Percentiles rank a stretch among this genome's conserved stretches.
phyloP scores from a whole-genome alignment of 2,888 invertebrate genomes.

The Brachyptera risi region DNA sequence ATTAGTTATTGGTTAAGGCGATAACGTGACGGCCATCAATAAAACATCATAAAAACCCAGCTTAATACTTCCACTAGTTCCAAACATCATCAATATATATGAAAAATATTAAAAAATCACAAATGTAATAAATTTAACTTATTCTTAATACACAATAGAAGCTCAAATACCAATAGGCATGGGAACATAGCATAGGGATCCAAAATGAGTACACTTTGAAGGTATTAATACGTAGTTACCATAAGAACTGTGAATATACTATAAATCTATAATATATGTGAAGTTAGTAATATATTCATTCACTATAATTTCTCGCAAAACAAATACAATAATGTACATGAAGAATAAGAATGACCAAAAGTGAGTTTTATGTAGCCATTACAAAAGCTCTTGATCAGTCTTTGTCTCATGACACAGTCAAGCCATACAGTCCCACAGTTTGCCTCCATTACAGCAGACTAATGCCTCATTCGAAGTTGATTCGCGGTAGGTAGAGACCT shows the following conservation, averaged over 20 bases:
- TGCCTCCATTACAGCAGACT: conserved; percentile 7
- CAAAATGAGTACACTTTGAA: too few species aligned
- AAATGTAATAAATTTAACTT: too few species aligned
- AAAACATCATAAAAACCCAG: too few species aligned
- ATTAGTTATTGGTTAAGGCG: too few species aligned
- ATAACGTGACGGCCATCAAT: too few species aligned
- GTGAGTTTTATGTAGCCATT: not conserved
- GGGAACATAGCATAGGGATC: too few species aligned
- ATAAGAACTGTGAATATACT: too few species aligned
- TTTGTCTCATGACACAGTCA: conserved; percentile 12
- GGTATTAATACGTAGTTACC: too few species aligned
- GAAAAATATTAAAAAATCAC: conserved; percentile 8
- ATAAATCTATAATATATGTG: too few species aligned
- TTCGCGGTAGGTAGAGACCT: conserved; percentile 28
- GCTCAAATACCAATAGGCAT: too few species aligned
- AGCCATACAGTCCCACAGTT: conserved; percentile 1
- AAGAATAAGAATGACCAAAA: not conserved
- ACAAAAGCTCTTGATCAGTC: conserved; percentile 16
- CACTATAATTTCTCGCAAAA: not conserved
- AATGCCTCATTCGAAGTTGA: conserved; percentile 30
- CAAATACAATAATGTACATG: not conserved
- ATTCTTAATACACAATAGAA: too few species aligned
- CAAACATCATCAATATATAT: not conserved
- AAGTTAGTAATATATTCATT: too few species aligned
- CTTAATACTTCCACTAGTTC: not conserved